Evolutionary conservation across 30 jellyfish, hydroid and myxozoan genomes (phyloP), one percentile per base, ranked within the genome.

Genomic region (Chrysaora quinquecirrha): DNA sequence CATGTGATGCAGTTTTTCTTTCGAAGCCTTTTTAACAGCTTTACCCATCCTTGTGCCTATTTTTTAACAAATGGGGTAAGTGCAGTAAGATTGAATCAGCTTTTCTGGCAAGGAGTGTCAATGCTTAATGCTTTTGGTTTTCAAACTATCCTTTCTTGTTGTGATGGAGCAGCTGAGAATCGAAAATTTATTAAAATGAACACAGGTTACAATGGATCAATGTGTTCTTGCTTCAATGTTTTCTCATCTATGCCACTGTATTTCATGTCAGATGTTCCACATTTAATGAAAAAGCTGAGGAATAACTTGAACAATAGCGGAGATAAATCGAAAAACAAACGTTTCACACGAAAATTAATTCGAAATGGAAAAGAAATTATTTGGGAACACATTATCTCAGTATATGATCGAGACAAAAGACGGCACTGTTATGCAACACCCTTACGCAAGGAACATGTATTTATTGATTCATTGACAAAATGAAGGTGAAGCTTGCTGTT

Each of bases 41-140:
- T 65, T 30, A 47, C 32, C 20, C 30, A 7, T 31, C 78, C 78
- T 28, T 65, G 78, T 65, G 78, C 56, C 1, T 31, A 65, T 27
- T 65, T 65, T 31, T 31, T 27, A 14, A 65, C 78, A 65, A 65
- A 65, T 22, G 78, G 78, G 10, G 18, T 65, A 65, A 12, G 20
- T 11, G 14, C 56, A 1, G 54, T 24, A 6, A 65, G 48, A 19
- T 30, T 29, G 50, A 65, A 65, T n/a, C 14, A 65, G 30, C 30
- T 65, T 50, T 31, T 65, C 30, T 65, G 56, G 52, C 58, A 65
- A 65, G 78, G 78, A 9, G 52, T 65, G 30, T 65, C 78, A 27
- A 27, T 65, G 78, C 52, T 65, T 35, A 27, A 65, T 11, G 19
- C 30, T 9, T 22, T 23, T 19, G 56, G 78, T 65, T 65, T 65